Base-by-base conservation (phyloP, 2,797 vertebrate genomes). In the Acanthis flammea region DNA sequence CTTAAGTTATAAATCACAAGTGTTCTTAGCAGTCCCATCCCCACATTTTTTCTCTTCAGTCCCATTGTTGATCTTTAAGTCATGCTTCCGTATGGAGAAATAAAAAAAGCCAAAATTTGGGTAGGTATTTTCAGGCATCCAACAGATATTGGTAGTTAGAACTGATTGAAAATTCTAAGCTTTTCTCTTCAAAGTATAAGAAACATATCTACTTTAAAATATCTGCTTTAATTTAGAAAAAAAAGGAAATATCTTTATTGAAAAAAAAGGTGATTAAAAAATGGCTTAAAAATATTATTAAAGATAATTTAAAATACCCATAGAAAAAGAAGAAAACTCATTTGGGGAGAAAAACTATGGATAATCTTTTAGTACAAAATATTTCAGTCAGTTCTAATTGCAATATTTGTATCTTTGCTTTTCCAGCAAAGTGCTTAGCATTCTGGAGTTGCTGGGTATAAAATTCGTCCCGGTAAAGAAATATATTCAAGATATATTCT, bases 351-450 rank as follows among this genome's bases (percentile, higher is more conserved):
- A 42, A 9, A 89, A 45, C 2, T 3, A 0, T 65, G 7, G 10
- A 4, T 61, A 61, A 77, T 41, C 3, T 47, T 85, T 84, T 79
- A 0, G 30, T 22, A 70, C 1, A 47, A 51, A 94, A 65, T 79
- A 79, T 57, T 95, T 95, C 94, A 94, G 65, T 62, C 93, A 95
- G 95, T 95, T 97, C 93, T 94, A 94, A 85, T 58, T 65, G 27
- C 96, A 96, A 96, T 96, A 96, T 95, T 72, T 94, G 94, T 95
- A 96, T 94, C 90, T 96, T 96, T 95, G 95, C 94, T 72, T 83
- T 92, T 92, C 14, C 24, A 86, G 91, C 96, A 96, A 97, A 95
- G 94, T 92, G 7, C 4, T 57, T 41, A 85, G 45, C 9, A 12
- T 65, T 24, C 61, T 87, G 37, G 66, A 51, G 6, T n/a, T 86